Base-by-base conservation (phyloP, 2,888 invertebrate species). In the Drosophila picticornis region DNA sequence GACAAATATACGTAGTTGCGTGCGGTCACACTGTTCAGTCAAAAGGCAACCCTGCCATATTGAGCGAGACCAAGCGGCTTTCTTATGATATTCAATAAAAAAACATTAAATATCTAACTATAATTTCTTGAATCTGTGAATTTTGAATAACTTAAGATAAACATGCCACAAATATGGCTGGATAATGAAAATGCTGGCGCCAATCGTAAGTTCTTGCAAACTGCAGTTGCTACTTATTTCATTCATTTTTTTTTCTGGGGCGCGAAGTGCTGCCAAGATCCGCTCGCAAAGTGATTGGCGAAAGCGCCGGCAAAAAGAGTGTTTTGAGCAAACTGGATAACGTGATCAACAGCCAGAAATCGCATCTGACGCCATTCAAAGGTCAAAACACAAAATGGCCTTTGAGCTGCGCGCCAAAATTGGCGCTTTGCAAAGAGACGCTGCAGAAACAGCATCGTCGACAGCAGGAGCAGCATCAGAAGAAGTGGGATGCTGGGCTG, bases 91-190 rank as follows among this genome's bases (percentile, higher is more conserved):
- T 48, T 22, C 0, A 52, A 25, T 9, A 7, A 16, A 25, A 22
- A 11, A 46, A 16, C n/a, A 13, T 46, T 2, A 16, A 32, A 57
- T 27, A 38, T 19, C 31, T 16, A 29, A 2, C 9, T 9, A 43
- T 10, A 38, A 43, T 13, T 34, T 5, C n/a, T 31, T 9, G 25
- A 2, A 13, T n/a, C 9, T 31, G 51, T 16, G 2, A 11, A 53
- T 5, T 27, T 13, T 48, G 2, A 22, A 19, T 13, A 1, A 27
- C 7, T 36, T 3, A 57, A 43, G 7, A 10, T 16, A 22, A 57
- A 19, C 5, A 78, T 78, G 81, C 64, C 65, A 2, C 73, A 74
- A 34, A 81, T 81, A 5, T 80, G 74, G 78, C 50, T 81, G 55
- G 79, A 74, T 29, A 53, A 32, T 2, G 81, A 80, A 53, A 80